Conservation (phyloP, 1,140 invertebrate genomes). For the Matsumurasca onukii region DNA sequence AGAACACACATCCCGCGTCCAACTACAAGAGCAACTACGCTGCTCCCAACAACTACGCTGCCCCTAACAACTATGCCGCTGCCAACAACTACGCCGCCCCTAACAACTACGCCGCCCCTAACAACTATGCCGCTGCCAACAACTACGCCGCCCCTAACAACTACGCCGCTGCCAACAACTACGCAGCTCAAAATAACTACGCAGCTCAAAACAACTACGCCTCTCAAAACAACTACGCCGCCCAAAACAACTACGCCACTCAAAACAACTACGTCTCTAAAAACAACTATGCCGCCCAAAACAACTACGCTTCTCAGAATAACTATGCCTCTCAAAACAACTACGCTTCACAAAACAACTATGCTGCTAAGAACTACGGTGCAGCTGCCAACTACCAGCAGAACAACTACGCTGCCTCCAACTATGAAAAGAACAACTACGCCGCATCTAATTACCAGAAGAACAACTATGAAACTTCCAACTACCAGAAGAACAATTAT, state of each 20-base stretch:
- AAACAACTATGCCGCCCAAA: too few relatives aligned
- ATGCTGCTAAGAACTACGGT: background rate
- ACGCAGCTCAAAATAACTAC: background rate
- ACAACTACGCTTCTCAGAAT: background rate
- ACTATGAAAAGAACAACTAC: too few relatives aligned
- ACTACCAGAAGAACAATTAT: constrained; percentile 12
- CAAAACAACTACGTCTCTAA: background rate
- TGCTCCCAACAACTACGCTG: background rate
- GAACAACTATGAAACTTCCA: constrained; percentile 11
- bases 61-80: background rate
- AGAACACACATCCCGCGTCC: background rate
- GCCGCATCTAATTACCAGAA: background rate
- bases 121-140: background rate
- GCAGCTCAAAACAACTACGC: background rate
- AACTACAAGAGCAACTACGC: background rate
- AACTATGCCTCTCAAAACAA: background rate
- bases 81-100: constrained; percentile 9
- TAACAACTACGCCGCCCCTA: background rate
- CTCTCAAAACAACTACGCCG: background rate
- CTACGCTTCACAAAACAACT: too few relatives aligned
- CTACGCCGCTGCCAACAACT: background rate
- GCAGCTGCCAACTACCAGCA: constrained; percentile 2
- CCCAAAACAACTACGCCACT: background rate
- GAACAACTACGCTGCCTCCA: constrained; percentile 14
- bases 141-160: constrained; percentile 18